Evolutionary conservation across 2,113 vertebrate genomes (phyloP).

Genomic region (Psammodynastes pulverulentus): DNA sequence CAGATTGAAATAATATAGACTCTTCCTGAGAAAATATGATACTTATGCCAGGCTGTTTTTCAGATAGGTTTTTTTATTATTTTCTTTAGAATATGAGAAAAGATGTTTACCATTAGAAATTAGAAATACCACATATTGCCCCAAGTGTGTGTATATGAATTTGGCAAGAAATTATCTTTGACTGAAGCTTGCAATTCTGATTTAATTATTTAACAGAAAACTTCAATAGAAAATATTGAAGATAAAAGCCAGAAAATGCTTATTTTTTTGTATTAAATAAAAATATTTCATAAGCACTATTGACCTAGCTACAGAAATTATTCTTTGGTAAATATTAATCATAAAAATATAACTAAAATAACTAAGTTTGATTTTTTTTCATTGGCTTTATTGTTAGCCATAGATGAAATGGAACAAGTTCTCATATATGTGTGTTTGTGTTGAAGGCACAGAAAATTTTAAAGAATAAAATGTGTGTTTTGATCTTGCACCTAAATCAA

Average conservation of each 20-base stretch:
- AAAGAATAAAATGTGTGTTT: neutral
- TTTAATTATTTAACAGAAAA: neutral
- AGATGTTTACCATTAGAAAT: constrained; percentile 46
- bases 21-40: constrained; percentile 43
- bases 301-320: neutral
- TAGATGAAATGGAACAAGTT: neutral
- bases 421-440: neutral
- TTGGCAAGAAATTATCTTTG: neutral
- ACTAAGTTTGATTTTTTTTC: rapidly evolving
- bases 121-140: constrained; percentile 31
- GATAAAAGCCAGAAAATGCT: constrained; percentile 19
- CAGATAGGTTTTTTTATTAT: constrained; percentile 34
- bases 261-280: neutral
- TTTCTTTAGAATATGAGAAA: constrained; percentile 49
- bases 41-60: constrained; percentile 33
- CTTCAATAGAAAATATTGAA: neutral
- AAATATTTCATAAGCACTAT: neutral
- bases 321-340: neutral
- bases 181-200: constrained; percentile 30
- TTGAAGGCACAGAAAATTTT: neutral
- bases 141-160: neutral
- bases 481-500: neutral
- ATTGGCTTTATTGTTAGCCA: neutral
- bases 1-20: constrained; percentile 31
- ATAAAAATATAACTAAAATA: neutral